Evolutionary conservation across 2,113 vertebrate species (phyloP), one percentile per base, ranked within the genome.

Genomic region (Siniperca knerii): DNA sequence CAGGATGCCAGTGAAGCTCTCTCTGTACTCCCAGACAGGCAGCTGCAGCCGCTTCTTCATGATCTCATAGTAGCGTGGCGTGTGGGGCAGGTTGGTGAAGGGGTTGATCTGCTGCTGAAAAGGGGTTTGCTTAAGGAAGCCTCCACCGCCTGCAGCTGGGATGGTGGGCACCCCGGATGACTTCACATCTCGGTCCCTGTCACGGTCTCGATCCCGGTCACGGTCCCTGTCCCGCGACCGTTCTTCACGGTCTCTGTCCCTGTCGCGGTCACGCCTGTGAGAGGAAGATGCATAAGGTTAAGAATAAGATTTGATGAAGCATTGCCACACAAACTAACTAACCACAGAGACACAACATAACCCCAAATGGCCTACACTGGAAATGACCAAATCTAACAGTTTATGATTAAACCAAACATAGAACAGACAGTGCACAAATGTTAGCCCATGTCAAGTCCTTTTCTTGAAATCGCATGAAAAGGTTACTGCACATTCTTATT

Each of bases 1-100:
- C 86, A 98, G 94, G 93, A 98, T 99, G 87, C 98, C 96, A 0
- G 95, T 97, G 93, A 99, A 99, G 58, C 96, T 95, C 89, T 99
- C 97, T 81, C 96, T 98, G 93, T 99, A 99, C 90, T 99, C 98
- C 97, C 97, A 99, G 48, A 99, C 98, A 15, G 98, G 98, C 86
- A 99, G 96, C 6, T 96, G 97, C 74, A 98, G 96, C 15, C 98
- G 95, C 86, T 99, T 99, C 94, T 97, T 98, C 78, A 99, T 93
- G 94, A 99, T 99, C 71, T 99, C 97, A 33, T 98, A 96, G 79
- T 97, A 99, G 62, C 98, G 97, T 15, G 97, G 97, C 1, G 98
- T 99, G 91, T 99, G 97, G 9, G 97, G 97, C 67, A 99, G 94
- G 89, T 97, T 98, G 92, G 98, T 99, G 92, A 98, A 99, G 48